Base-by-base conservation (phyloP, 2,888 invertebrate genomes). In the Argynnis bischoffii region DNA sequence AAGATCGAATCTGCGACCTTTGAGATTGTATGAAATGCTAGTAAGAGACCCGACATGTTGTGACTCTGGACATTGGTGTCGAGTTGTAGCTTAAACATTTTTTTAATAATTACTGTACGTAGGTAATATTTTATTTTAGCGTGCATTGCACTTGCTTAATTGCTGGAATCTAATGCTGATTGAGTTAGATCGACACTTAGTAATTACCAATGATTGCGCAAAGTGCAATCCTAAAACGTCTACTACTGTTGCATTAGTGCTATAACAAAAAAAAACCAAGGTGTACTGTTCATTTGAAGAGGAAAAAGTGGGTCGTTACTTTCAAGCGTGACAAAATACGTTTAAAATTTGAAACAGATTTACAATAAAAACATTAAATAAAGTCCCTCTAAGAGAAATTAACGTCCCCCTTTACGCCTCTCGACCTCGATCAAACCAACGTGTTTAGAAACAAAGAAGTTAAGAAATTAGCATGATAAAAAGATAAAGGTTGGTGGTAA, bases 201-300 rank as follows among this genome's bases (percentile, higher is more conserved):
- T 66, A 72, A 59, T 66, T 57, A 60, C 48, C 21, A 66, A 46
- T 51, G 55, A 69, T 69, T 64, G 66, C 68, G 50, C 55, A 66
- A 53, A 56, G 65, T 63, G 55, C 70, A 72, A 68, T 72, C 65
- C 66, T 68, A 65, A 66, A 70, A 67, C 66, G 50, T 26, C 69
- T 65, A 67, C 69, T 65, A 67, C 60, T 66, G 15, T 72, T 69
- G 67, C 71, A 66, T 67, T 67, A 64, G 18, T 56, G 55, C 64
- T 35, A 60, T 65, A 46, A 56, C 57, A 67, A 69, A 69, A 71
- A 18, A 18, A 69, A 67, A 59, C 41, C 60, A 64, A 67, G 63
- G 63, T 63, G 57, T 54, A 54, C 56, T 55, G 66, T 55, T 67
- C 59, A 61, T 69, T 67, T 41, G 55, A 48, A 50, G 53, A 51